Evolutionary conservation across 2,888 invertebrate genomes (phyloP).

Genomic region (Chymomyza amoena): DNA sequence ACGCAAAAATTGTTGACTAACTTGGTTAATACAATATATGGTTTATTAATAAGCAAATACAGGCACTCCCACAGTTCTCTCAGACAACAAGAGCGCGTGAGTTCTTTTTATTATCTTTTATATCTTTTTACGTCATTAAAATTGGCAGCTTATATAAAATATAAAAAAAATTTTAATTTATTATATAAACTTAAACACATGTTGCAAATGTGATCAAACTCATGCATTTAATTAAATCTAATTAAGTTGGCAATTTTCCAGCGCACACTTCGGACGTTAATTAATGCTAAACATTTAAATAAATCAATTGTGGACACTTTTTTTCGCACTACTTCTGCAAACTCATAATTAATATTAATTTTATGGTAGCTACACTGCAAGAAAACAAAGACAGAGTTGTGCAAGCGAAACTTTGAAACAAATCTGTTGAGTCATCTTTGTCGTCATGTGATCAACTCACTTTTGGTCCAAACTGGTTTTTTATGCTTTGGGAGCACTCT

Average conservation of each 20-base stretch:
- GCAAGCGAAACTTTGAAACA: background rate
- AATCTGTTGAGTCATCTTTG: slow-evolving; percentile 10
- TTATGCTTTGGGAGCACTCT: background rate
- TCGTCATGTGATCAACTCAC: slow-evolving; percentile 23
- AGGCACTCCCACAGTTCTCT: background rate
- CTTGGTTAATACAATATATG: background rate
- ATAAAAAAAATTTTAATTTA: background rate
- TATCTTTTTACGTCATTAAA: background rate
- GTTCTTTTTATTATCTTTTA: background rate
- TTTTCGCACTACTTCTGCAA: background rate
- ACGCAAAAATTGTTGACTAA: background rate
- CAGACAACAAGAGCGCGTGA: background rate
- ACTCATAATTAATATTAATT: background rate
- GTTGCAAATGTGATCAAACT: background rate
- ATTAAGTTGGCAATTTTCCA: background rate
- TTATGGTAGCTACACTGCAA: background rate
- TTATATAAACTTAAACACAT: background rate
- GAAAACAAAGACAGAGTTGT: background rate
- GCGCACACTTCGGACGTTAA: slow-evolving; percentile 24
- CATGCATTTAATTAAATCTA: slow-evolving; percentile 33
- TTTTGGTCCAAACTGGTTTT: background rate
- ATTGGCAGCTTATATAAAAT: too few relatives aligned
- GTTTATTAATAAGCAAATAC: background rate
- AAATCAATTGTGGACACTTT: slow-evolving; percentile 21
- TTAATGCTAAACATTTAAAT: slow-evolving; percentile 44